Evolutionary conservation across 2,113 vertebrate genomes (phyloP).

Genomic region (Tychaedon coryphoeus): DNA sequence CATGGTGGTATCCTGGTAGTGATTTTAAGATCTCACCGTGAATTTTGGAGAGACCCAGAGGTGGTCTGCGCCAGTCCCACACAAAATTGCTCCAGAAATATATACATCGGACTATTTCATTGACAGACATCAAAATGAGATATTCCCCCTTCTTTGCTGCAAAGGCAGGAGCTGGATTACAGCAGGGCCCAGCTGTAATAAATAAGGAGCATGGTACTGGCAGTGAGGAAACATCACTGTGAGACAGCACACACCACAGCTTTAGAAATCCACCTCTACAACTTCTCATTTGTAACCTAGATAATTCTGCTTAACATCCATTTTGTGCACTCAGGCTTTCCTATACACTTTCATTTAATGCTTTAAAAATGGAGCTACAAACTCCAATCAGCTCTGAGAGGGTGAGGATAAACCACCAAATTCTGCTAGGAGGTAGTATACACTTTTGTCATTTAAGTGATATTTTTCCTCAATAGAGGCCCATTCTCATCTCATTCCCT

Average conservation of each 20-base stretch:
- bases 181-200: background rate
- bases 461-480: background rate
- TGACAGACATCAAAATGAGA: background rate
- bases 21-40: background rate
- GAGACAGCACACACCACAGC: accelerated
- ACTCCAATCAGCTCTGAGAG: background rate
- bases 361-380: background rate
- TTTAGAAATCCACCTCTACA: background rate
- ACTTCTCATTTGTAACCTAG: background rate
- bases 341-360: background rate
- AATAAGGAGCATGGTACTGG: background rate
- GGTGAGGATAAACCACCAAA: background rate
- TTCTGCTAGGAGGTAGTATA: background rate
- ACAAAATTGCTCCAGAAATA: background rate
- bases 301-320: background rate
- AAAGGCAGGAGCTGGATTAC: background rate
- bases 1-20: background rate
- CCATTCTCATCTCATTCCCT: background rate
- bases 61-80: background rate
- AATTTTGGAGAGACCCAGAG: background rate
- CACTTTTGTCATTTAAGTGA: background rate
- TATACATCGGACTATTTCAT: background rate
- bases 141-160: background rate
- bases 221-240: background rate
- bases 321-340: background rate